Base-by-base conservation (phyloP, 1,140 invertebrate species). In the Bombus breviceps region DNA sequence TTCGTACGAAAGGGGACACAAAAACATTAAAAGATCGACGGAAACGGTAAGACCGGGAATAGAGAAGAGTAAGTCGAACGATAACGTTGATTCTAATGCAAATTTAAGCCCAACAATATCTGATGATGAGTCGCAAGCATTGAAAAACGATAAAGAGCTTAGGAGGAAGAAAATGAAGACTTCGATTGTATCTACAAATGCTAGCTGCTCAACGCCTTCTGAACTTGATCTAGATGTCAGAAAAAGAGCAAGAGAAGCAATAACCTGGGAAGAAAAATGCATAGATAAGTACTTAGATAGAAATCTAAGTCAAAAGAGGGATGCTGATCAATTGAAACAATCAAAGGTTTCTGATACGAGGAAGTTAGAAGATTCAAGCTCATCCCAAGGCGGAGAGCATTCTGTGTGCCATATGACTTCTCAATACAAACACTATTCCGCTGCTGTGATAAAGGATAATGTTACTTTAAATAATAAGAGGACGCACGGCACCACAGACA, bases 361-460 rank as follows among this genome's bases (percentile, higher is more conserved):
- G 13, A 69, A 32, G 3, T 43, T 59, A 5, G 37, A 79, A 3
- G 75, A 78, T 79, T 71, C 47, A 0, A 32, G 22, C 32, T 80
- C 68, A 0, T 64, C 77, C 22, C 39, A 72, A 18, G 6, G 5
- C 1, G 76, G 47, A 4, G 77, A 85, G 59, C 53, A 80, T 53
- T 39, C 83, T 73, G 76, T 53, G 83, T 85, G 83, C 83, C 83
- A 85, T 85, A 85, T 25, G 41, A 80, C 68, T 53, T 85, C 83
- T 73, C 83, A 69, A 80, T 85, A 39, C 37, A 85, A 85, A 59
- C 69, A 80, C 78, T 80, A 62, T 80, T 79, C 77, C 22, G 57
- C 53, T 72, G 57, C 83, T 85, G 83, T 85, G 83, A 85, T 80
- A 73, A 85, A 85, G 59, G 83, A 85, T 73, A 80, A 71, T 39